Evolutionary conservation across 1,140 invertebrate species (phyloP), one percentile per base, ranked within the genome.

Genomic region (Heliconius congener): DNA sequence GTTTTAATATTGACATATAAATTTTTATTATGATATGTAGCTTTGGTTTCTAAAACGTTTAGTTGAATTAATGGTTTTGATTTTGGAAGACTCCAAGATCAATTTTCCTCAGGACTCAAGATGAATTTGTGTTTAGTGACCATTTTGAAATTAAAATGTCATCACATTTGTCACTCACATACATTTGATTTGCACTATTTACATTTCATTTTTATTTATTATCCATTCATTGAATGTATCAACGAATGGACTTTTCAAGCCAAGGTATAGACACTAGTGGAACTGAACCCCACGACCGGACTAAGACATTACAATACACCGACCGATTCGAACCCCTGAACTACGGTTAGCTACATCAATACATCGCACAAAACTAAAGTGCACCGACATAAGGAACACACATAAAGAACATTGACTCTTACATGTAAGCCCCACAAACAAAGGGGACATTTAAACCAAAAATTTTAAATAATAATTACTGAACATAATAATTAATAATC

Each of bases 1-100:
- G 57, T 34, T 76, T 76, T n/a, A 76, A 76, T 27, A 76, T 76
- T 9, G 74, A 76, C 60, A 76, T 76, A 42, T 76, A 76, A 30
- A 42, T 39, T 3, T 66, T 30, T 13, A 66, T 30, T 30, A 6
- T 3, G 50, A 52, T 19, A 52, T 52, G 50, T 52, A 52, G 18
- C 18, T 19, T 52, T 52, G 50, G 6, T 5, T 52, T 52, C 1
- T 1, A 52, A 52, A 52, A 18, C 50, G 50, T 52, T 19, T 18
- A 52, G 18, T 52, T 13, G 16, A 50, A 18, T 55, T 1, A 52
- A 52, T 16, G 55, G n/a, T 57, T n/a, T 23, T 16, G 23, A 30
- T 60, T 60, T 27, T 60, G 23, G 23, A 23, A 27, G 13, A 46
- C 13, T 23, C 23, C 23, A 30, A 30, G 42, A 46, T 46, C 23